phyloP scores from a whole-genome alignment of 2,888 invertebrate species.

The Crematogaster levior region DNA sequence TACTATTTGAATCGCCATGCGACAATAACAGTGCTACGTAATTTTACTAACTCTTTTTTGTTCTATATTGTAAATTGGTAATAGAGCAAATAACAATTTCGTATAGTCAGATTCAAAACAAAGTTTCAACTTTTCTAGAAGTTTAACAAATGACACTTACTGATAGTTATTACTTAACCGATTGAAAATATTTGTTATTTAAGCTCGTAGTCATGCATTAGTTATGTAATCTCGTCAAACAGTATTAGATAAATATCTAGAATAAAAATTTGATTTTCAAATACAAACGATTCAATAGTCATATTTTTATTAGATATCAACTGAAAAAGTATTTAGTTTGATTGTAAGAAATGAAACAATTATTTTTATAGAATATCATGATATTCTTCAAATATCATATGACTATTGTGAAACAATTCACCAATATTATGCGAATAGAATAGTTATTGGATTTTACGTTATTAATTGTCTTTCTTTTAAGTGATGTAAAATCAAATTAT shows the following conservation, averaged over 20 bases:
- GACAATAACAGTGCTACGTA: constrained; percentile 68
- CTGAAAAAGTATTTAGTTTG: no score
- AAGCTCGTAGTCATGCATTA: not conserved
- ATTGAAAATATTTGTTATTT: constrained; percentile 53
- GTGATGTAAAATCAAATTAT: not conserved
- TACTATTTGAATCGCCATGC: constrained; percentile 66
- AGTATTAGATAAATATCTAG: not conserved
- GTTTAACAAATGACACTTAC: constrained; percentile 65
- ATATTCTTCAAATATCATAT: no score
- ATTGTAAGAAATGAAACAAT: no score
- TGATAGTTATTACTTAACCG: no score
- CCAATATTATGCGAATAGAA: not conserved
- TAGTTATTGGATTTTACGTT: not conserved
- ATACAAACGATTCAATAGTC: not conserved
- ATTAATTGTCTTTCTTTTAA: not conserved
- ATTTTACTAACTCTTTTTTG: constrained; percentile 63
- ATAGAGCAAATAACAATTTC: constrained; percentile 60
- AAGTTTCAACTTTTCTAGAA: constrained; percentile 63
- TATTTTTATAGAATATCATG: not conserved
- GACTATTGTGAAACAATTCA: not conserved
- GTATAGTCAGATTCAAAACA: not conserved
- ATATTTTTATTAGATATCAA: no score
- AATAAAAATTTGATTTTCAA: not conserved
- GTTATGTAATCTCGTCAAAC: not conserved
- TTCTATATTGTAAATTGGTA: constrained; percentile 57